Percentiles rank a stretch among this genome's conserved stretches.
phyloP scores from a whole-genome alignment of 2,888 invertebrate species.

The Aleiodes testaceus region DNA sequence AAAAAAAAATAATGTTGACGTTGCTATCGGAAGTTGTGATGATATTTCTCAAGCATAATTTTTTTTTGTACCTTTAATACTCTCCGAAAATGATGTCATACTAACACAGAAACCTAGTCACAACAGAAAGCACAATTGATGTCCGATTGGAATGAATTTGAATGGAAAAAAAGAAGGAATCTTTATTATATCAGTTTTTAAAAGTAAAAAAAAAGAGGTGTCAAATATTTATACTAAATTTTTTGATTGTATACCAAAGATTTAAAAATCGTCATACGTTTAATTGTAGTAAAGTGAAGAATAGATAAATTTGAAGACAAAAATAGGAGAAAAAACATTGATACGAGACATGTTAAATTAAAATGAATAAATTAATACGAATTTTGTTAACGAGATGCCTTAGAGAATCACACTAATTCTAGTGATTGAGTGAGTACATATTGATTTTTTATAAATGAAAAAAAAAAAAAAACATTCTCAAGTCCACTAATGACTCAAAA shows the following conservation, averaged over 20 bases:
- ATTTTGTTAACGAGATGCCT: conserved; percentile 38
- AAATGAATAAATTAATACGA: conserved; percentile 35
- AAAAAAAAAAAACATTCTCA: conserved; percentile 22
- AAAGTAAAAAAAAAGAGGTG: conserved; percentile 52
- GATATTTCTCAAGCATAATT: conserved; percentile 24
- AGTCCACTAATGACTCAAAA: conserved; percentile 35
- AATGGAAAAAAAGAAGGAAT: conserved; percentile 42
- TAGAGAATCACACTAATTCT: conserved; percentile 39
- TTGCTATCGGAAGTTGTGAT: conserved; percentile 26
- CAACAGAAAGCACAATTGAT: conserved; percentile 53
- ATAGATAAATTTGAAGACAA: conserved; percentile 31
- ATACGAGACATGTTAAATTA: conserved; percentile 23
- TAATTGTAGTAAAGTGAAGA: conserved; percentile 48
- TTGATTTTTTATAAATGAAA: conserved; percentile 23
- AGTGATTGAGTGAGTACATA: conserved; percentile 8
- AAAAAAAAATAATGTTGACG: conserved; percentile 3
- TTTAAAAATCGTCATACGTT: conserved; percentile 65
- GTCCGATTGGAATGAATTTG: conserved; percentile 38
- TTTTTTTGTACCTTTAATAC: conserved; percentile 23
- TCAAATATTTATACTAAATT: conserved; percentile 64
- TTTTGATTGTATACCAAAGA: conserved; percentile 72
- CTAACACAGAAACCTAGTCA: conserved; percentile 51
- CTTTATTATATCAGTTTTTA: conserved; percentile 51
- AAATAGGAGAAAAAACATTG: conserved; percentile 31
- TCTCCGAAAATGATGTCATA: conserved; percentile 15